Evolutionary conservation across 2,797 vertebrate species (phyloP), one percentile per base, ranked within the genome.

Genomic region (Garrulus glandarius): DNA sequence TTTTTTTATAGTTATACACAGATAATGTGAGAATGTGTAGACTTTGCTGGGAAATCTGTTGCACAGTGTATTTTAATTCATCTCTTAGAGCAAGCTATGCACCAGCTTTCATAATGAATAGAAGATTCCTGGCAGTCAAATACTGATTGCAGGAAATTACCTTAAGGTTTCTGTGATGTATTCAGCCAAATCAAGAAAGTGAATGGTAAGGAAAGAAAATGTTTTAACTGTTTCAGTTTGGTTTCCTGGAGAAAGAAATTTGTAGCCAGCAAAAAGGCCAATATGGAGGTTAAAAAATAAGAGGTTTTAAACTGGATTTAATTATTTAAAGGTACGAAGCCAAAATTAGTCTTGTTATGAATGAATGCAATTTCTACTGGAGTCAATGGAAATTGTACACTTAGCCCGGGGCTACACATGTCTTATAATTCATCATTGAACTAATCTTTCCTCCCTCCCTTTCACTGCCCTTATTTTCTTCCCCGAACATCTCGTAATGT

Each of bases 91-190:
- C 30, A 72, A 70, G 11, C 46, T 84, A 21, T 46, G 64, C 1
- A 5, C n/a, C 24, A 89, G 34, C 36, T 94, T 78, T 89, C 36
- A 4, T 75, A 85, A 91, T 2, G 7, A 94, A 46, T 36, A 79
- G 89, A 88, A 79, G 65, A 92, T 79, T 86, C 57, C 80, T 96
- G 87, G 74, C 85, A 95, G 57, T 84, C 16, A 65, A 86, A 63
- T 44, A 44, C 26, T 44, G 70, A 89, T 92, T 89, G 60, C 30
- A 10, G 84, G 93, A 95, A 94, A 84, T 61, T 53, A 59, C 61
- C 52, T 65, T 82, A 72, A 57, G 57, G 32, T 95, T 94, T 95
- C 77, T 84, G 46, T 85, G 64, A 65, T 75, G 27, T 82, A 30
- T 93, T 70, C 44, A 84, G 83, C 69, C 83, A 96, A 81, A 90